Conservation (phyloP, 2,797 vertebrate species). For the Microctenopoma stevenorrisi region DNA sequence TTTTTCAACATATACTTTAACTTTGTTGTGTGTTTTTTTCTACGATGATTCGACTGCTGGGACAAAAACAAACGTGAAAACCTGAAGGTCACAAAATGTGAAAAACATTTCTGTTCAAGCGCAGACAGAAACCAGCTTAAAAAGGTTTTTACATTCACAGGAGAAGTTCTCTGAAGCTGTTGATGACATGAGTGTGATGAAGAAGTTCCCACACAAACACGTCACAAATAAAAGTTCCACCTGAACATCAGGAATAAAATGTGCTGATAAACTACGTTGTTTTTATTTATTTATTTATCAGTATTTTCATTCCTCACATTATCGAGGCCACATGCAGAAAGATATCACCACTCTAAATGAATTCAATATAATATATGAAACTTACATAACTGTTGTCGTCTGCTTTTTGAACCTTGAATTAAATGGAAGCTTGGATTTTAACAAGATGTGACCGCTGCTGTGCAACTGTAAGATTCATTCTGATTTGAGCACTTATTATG, state of each 20-base stretch:
- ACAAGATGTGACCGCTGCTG: neutral
- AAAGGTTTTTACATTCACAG: neutral
- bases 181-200: neutral
- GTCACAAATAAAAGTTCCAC: too few species aligned
- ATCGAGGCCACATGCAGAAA: neutral
- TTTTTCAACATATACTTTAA: conserved; percentile 4
- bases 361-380: neutral
- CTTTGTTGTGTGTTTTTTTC: neutral
- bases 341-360: neutral
- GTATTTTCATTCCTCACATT: neutral
- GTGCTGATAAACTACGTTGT: too few species aligned
- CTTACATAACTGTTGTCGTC: neutral
- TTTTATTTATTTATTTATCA: too few species aligned
- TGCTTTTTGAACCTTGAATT: neutral
- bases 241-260: too few species aligned
- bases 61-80: neutral
- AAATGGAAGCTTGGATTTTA: neutral
- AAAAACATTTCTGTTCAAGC: neutral
- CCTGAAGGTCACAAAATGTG: neutral
- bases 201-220: too few species aligned
- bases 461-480: neutral
- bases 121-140: neutral
- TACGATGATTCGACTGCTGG: too few species aligned
- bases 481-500: neutral
- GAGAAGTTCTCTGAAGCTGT: neutral